phyloP scores from a whole-genome alignment of 2,113 vertebrate species.

The Hyla sarda region DNA sequence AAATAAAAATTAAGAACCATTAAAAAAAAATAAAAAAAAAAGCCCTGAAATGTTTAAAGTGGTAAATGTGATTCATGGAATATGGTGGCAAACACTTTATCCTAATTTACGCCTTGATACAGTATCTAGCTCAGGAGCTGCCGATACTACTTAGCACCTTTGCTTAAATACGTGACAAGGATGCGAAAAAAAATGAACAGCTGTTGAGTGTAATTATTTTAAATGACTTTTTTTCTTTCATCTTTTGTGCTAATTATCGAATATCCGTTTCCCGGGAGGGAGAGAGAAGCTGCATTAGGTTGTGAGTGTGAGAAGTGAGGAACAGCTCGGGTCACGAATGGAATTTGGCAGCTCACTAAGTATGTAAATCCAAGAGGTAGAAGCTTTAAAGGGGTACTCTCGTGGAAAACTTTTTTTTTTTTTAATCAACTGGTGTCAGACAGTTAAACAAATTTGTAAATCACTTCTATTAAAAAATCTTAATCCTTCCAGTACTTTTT shows the following conservation, averaged over 20 bases:
- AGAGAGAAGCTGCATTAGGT: background rate
- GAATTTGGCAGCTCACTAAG: background rate
- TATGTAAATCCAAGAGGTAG: background rate
- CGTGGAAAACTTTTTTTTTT: too few species aligned
- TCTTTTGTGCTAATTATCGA: background rate
- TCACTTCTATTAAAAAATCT: too few species aligned
- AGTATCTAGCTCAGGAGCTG: slow-evolving; percentile 41
- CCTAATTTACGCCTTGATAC: slow-evolving; percentile 51
- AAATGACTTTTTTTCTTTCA: slow-evolving; percentile 31
- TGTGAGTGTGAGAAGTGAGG: background rate
- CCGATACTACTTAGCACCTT: slow-evolving; percentile 58
- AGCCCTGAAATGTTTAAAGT: background rate
- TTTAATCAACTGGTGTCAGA: too few species aligned
- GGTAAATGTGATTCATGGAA: slow-evolving; percentile 41
- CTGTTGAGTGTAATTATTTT: slow-evolving; percentile 41
- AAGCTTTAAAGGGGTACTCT: background rate
- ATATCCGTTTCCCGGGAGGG: background rate
- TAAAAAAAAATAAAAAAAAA: background rate
- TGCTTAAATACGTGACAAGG: slow-evolving; percentile 59
- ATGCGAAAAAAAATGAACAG: slow-evolving; percentile 36
- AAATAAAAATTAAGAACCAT: background rate
- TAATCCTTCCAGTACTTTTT: too few species aligned
- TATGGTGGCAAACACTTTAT: slow-evolving; percentile 31
- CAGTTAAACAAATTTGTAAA: too few species aligned
- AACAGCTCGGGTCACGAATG: background rate